These are phyloP conservation scores for Xestobium rufovillosum DNA, from an alignment of 2,888 invertebrate genomes.

Conservation along the genomic window DNA sequence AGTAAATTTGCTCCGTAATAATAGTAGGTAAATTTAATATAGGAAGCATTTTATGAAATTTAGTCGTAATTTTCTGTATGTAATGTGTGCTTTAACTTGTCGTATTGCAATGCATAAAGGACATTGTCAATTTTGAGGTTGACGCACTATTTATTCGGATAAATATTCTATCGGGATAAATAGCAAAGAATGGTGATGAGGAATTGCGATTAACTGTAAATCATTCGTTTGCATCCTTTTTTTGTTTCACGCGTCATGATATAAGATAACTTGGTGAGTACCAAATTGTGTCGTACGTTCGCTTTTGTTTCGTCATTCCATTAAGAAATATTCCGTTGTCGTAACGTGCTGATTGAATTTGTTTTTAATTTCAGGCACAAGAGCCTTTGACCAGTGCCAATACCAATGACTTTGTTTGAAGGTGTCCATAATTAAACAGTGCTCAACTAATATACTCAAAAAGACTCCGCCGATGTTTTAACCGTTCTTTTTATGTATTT, in stretches of 20 bases:
- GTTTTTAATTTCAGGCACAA: slow-evolving; percentile 60
- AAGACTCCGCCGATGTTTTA: slow-evolving; percentile 5
- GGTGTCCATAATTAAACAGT: slow-evolving; percentile 21
- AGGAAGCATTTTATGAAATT: slow-evolving; percentile 20
- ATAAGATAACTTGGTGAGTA: slow-evolving; percentile 31
- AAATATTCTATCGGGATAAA: slow-evolving; percentile 3
- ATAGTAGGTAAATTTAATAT: slow-evolving; percentile 14
- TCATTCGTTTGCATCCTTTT: slow-evolving; percentile 27
- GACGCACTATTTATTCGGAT: slow-evolving; percentile 6
- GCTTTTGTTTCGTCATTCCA: slow-evolving; percentile 18
- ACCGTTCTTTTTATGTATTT: background rate
- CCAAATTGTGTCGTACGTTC: slow-evolving; percentile 17
- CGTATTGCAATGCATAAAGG: slow-evolving; percentile 24
- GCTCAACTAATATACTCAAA: slow-evolving; percentile 21
- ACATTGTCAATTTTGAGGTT: slow-evolving; percentile 5
- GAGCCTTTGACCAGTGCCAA: slow-evolving; percentile 74
- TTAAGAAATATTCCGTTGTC: slow-evolving; percentile 21
- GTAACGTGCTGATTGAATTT: slow-evolving; percentile 37
- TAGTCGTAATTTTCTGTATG: slow-evolving; percentile 25
- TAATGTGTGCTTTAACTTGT: slow-evolving; percentile 26
- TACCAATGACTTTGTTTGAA: slow-evolving; percentile 72
- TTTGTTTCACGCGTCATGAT: slow-evolving; percentile 35
- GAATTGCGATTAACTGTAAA: slow-evolving; percentile 11
- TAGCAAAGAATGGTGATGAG: too few species aligned
- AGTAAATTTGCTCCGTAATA: slow-evolving; percentile 8